Base-by-base conservation (phyloP, 2,888 invertebrate species). In the Mythimna lalbum region DNA sequence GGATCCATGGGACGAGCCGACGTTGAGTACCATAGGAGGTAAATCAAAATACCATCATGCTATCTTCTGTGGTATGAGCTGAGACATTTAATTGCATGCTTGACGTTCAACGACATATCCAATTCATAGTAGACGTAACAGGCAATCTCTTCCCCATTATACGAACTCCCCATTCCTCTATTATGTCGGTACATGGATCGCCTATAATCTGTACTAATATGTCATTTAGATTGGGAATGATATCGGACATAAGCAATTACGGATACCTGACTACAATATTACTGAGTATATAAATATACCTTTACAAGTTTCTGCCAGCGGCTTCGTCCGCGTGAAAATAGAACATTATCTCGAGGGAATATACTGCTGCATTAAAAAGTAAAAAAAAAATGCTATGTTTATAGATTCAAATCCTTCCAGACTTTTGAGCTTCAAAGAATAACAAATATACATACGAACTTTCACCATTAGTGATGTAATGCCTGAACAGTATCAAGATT, bases 1-100 rank as follows among this genome's bases (percentile, higher is more conserved):
- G 66, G 80, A 69, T 81, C 79, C 59, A 77, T 71, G 66, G 63
- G 70, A 80, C 62, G 74, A 80, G 66, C 59, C 59, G 73, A 67
- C 63, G 65, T 66, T 56, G 68, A 73, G 59, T 71, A 64, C 50
- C 47, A 53, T 62, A 71, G 69, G 71, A 76, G 56, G 70, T 73
- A 76, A 76, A 73, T 76, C 67, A 73, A 67, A 81, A 79, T 81
- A 79, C 50, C 64, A 72, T 76, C 65, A 73, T 62, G 52, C 52
- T 65, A 49, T 70, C 66, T 49, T 64, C 62, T 68, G 69, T 19
- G 59, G 63, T 66, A 50, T 23, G 21, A 63, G 65, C 59, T 52
- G 66, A 73, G 70, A 69, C 63, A 81, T 66, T 63, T 73, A 71
- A 80, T 73, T 77, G 81, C 76, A 43, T 68, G 56, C 60, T 72